A percentile compares a stretch with the other conserved stretches of the same genome.
These are phyloP conservation scores for Hyla sarda DNA, from an alignment of 2,113 vertebrate species.

Conservation along the genomic window DNA sequence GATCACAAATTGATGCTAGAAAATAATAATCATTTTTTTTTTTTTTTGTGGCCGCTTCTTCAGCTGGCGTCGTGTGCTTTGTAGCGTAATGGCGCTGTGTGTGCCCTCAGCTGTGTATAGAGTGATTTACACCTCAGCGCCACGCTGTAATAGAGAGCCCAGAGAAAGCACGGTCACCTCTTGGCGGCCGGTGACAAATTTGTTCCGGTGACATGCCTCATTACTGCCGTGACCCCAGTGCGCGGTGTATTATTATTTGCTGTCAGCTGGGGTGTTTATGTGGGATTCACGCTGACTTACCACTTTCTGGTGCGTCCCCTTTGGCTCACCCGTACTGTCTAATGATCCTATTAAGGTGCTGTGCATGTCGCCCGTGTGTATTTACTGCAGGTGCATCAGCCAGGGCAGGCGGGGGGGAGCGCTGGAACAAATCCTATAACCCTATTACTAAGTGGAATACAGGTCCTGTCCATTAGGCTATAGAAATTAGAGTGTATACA, in stretches of 20 bases:
- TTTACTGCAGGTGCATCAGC: neutral
- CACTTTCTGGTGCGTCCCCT: neutral
- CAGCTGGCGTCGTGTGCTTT: too few relatives aligned
- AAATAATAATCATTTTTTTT: too few relatives aligned
- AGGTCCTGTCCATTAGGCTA: neutral
- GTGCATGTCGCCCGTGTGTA: neutral
- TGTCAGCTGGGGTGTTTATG: neutral
- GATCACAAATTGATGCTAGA: neutral
- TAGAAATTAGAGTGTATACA: neutral
- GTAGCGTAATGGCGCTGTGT: neutral
- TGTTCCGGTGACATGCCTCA: slow-evolving; percentile 13
- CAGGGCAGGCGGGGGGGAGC: neutral
- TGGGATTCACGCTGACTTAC: neutral
- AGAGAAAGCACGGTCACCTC: slow-evolving; percentile 12
- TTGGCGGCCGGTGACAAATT: slow-evolving; percentile 24
- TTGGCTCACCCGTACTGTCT: neutral
- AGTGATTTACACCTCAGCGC: slow-evolving; percentile 12
- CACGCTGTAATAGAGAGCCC: neutral
- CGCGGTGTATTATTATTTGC: slow-evolving; percentile 13
- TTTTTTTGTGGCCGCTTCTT: neutral
- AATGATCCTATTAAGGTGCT: neutral
- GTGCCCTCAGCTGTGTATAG: neutral
- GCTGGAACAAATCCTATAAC: neutral
- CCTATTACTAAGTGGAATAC: neutral
- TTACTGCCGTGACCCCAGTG: slow-evolving; percentile 14